phyloP scores from a whole-genome alignment of 2,113 vertebrate species.

The Scalopus aquaticus region DNA sequence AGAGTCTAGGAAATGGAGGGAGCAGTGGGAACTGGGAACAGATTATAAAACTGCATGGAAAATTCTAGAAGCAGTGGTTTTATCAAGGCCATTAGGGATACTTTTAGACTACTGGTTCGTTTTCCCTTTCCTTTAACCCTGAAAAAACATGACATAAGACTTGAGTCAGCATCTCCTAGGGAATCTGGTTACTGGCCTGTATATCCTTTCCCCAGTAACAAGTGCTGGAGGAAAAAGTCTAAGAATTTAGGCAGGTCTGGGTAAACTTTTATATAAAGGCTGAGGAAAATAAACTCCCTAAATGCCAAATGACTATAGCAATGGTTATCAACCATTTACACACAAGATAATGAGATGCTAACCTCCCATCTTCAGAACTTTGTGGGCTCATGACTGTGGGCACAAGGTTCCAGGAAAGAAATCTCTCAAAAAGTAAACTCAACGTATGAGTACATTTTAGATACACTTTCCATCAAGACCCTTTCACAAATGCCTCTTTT shows the following conservation, averaged over 20 bases:
- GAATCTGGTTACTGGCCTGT: neutral
- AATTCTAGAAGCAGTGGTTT: neutral
- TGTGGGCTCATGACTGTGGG: neutral
- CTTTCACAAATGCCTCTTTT: constrained; percentile 29
- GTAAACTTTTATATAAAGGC: neutral
- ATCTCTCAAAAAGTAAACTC: constrained; percentile 23
- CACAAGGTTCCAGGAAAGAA: neutral
- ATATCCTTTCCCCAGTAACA: constrained; percentile 7
- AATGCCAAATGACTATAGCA: neutral
- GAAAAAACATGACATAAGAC: neutral
- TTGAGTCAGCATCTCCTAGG: neutral
- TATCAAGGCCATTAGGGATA: neutral
- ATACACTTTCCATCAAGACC: neutral
- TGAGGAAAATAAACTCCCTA: neutral
- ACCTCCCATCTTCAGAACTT: neutral
- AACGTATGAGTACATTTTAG: neutral
- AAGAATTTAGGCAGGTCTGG: neutral
- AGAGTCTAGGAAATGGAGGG: neutral
- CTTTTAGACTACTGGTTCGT: neutral
- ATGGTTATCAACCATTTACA: neutral
- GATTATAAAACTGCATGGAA: neutral
- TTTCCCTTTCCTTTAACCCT: constrained; percentile 28
- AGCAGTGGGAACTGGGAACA: neutral
- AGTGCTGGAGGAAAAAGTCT: constrained; percentile 20
- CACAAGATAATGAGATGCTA: neutral